A percentile compares a stretch with the other conserved stretches of the same genome.
These are phyloP conservation scores for Halcyon senegalensis DNA, from an alignment of 2,113 vertebrate genomes.

Conservation along the genomic window DNA sequence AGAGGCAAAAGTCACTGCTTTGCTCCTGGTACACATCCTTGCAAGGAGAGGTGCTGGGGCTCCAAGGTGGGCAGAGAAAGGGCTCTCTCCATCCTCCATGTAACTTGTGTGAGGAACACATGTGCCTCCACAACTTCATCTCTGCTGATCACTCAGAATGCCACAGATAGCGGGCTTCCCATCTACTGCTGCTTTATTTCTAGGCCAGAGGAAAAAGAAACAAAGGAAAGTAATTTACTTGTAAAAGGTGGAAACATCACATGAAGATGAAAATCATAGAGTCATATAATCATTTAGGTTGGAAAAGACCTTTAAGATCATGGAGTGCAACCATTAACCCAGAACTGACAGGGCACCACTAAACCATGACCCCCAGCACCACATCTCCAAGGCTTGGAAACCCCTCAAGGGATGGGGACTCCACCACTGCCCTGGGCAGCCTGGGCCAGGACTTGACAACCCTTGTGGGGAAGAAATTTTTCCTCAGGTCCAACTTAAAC, in stretches of 20 bases:
- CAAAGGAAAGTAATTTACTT: not conserved
- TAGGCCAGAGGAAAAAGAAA: not conserved
- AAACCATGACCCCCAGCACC: not conserved
- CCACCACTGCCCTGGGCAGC: not conserved
- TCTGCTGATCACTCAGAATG: not conserved
- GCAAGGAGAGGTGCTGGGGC: not conserved
- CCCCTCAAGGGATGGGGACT: not conserved
- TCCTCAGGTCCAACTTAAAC: not conserved
- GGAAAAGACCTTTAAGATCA: not conserved
- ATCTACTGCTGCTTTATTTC: not conserved
- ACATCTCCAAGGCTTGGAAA: not conserved
- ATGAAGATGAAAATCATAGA: not conserved
- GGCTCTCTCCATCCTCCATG: not conserved
- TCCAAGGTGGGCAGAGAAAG: not conserved
- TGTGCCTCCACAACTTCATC: not conserved
- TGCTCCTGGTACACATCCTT: rapidly evolving
- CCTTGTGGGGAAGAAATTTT: not conserved
- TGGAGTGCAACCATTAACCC: not conserved
- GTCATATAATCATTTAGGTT: not conserved
- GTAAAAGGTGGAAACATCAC: not conserved
- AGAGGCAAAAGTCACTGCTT: not conserved
- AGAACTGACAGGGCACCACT: not conserved
- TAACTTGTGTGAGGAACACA: not conserved
- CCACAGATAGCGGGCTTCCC: not conserved
- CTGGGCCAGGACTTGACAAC: not conserved